These are phyloP conservation scores for Hemichromis elongatus DNA, from an alignment of 2,113 vertebrate species.

Conservation along the genomic window DNA sequence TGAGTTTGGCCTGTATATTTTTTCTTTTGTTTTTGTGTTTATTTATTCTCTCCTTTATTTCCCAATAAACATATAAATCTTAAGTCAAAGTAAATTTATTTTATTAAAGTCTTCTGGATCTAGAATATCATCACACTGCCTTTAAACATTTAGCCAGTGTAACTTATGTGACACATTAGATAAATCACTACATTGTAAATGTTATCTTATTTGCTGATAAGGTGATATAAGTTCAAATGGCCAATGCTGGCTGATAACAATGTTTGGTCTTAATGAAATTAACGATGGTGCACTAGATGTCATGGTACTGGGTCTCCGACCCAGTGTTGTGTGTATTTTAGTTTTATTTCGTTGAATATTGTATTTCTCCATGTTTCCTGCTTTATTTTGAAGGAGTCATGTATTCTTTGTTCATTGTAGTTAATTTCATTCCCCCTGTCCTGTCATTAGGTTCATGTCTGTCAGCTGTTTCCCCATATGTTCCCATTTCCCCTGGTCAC, in stretches of 20 bases:
- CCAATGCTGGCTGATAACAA: background rate
- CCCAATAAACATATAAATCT: background rate
- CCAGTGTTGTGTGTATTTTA: no score
- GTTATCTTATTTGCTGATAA: background rate
- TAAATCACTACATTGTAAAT: background rate
- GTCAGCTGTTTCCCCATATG: no score
- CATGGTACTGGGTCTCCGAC: no score
- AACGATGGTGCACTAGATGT: background rate
- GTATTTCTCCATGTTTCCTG: no score
- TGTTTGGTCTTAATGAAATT: background rate
- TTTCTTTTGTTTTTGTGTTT: background rate
- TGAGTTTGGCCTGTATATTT: background rate
- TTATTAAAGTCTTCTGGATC: background rate
- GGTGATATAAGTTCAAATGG: background rate
- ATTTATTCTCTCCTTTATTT: background rate
- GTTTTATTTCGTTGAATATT: no score
- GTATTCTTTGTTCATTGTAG: no score
- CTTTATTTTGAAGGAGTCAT: no score
- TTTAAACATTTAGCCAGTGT: background rate
- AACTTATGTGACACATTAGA: background rate
- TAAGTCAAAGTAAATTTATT: background rate
- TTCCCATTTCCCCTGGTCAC: no score
- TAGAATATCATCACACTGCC: background rate
- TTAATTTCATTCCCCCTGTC: no score
- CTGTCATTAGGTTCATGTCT: no score